Conservation (phyloP, 2,113 vertebrate genomes). For the Microtus ochrogaster region DNA sequence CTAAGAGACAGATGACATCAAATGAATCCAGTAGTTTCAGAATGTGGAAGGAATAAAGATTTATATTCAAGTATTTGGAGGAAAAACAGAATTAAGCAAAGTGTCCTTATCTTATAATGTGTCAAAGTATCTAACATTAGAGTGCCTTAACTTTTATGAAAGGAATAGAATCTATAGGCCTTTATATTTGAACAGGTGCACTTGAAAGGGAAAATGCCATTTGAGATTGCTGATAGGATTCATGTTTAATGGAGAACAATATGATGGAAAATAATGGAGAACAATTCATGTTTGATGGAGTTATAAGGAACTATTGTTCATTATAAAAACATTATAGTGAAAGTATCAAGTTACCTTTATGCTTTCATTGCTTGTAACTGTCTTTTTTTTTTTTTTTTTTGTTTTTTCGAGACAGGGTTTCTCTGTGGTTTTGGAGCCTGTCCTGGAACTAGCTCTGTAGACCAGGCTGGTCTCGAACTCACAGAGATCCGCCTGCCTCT, state of each 20-base stretch:
- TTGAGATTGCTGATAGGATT: constrained; percentile 17
- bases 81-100: constrained; percentile 28
- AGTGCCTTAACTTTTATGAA: neutral
- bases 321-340: neutral
- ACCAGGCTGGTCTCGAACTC: too few relatives aligned
- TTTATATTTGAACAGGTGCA: constrained; percentile 30
- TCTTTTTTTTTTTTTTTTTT: neutral
- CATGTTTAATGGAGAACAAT: neutral
- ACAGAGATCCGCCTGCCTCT: too few relatives aligned
- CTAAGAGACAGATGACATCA: neutral
- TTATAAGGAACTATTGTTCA: neutral
- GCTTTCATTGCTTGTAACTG: neutral
- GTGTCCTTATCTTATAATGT: neutral
- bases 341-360: neutral
- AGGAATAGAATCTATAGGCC: constrained; percentile 1
- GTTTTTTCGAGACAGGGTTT: too few relatives aligned
- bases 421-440: too few relatives aligned
- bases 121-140: neutral
- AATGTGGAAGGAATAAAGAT: neutral
- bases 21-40: neutral
- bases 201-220: constrained; percentile 28
- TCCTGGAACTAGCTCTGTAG: too few relatives aligned
- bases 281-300: neutral
- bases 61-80: neutral
- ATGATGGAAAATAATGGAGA: too few relatives aligned